Base-by-base conservation (phyloP, 2,797 vertebrate species). In the Apodemus agrarius region DNA sequence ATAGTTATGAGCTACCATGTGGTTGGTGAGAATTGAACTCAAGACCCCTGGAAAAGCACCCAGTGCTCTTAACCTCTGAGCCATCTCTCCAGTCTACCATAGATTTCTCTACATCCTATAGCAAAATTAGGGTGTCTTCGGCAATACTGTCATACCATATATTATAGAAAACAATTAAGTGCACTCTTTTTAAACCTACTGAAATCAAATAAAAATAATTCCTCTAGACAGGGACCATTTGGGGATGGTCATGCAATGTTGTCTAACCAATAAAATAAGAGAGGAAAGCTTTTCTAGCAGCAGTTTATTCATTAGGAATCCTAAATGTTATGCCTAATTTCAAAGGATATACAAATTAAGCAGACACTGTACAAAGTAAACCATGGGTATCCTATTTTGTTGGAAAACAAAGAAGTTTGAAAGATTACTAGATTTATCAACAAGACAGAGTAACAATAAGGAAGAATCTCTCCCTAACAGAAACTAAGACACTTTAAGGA, bases 221-320 rank as follows among this genome's bases (percentile, higher is more conserved):
- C 72, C 46, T 86, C 52, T 87, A 92, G 14, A 49, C 34, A 84
- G 61, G 29, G 37, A 83, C 26, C 57, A 14, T 89, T 95, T 96
- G 26, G 72, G 31, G 88, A 81, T 26, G 1, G 9, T 1, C 46
- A 65, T 67, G 4, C 31, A 92, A 90, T 26, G 10, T 69, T 67
- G 40, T 61, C 86, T 54, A 82, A 95, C 34, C 37, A 69, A 93
- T 74, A 34, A 91, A 88, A 91, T 75, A 26, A 94, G 78, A 96
- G 5, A 46, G 6, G 26, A 81, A 94, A 54, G 37, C 67, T 76
- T 59, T 93, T 74, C 85, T 26, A 24, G 22, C n/a, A 82, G 74
- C 31, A 83, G 57, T 63, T 93, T 75, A n/a, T 76, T 96, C 49
- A 95, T 80, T 88, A 22, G 52, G 10, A 24, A 46, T 88, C 78